Evolutionary conservation across 2,113 vertebrate genomes (phyloP), one percentile per base, ranked within the genome.

Genomic region (Nesoenas mayeri): DNA sequence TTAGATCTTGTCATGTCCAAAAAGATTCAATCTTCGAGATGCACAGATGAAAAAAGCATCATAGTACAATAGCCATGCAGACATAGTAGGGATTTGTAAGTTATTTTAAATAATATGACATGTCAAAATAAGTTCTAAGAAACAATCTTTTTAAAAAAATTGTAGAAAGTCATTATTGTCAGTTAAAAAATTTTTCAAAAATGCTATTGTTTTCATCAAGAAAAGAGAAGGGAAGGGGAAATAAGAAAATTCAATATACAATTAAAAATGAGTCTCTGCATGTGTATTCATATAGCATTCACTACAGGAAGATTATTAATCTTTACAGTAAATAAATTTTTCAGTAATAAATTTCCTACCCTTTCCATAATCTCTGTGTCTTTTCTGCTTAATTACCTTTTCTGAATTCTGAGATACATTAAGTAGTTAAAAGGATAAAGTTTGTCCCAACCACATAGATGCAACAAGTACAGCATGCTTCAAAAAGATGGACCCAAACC

Each of bases 41-140:
- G 26, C 17, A 54, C 5, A 31, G 11, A 29, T 82, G 5, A 78
- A 72, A 90, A 75, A 72, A n/a, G 4, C 7, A 31, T 5, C 12
- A 48, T 8, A 42, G 14, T 47, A 20, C 7, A 74, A 32, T 0
- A 36, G 19, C 24, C 20, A 1, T 56, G 11, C 19, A 10, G 3
- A 42, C 34, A 61, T 4, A 48, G 15, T 15, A 32, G 28, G 20
- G 79, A 53, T 77, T 20, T 51, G 42, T 17, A 48, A 47, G 10
- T 15, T 72, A 31, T 75, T 88, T 66, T 71, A 88, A 82, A 74
- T 19, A 54, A 44, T 34, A 40, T 10, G n/a, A 8, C 12, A 58
- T 44, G 6, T 22, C 36, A 50, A 88, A 82, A 83, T 56, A 10
- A 9, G 13, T 88, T 47, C 8, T 60, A 58, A 60, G 28, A 4